Base-by-base conservation (phyloP, 2,797 vertebrate species). In the Buceros bicornis region DNA sequence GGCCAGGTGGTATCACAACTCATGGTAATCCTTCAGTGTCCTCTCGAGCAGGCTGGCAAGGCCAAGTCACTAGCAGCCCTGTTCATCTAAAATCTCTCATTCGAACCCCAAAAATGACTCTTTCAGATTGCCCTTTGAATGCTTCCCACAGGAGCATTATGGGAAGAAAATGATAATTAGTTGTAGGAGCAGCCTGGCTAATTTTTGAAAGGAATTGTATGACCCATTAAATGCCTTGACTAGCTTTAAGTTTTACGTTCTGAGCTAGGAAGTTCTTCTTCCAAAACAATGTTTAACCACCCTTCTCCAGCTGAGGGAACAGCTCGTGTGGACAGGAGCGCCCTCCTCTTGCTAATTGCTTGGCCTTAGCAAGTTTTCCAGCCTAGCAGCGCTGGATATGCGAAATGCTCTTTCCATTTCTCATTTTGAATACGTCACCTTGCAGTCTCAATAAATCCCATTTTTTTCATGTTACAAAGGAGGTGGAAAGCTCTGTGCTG, bases 41-140 rank as follows among this genome's bases (percentile, higher is more conserved):
- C 60, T 13, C 37, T 29, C 42, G n/a, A 21, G 33, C 60, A 37
- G 56, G 20, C 33, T 70, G 67, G 35, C 79, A 83, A 62, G 11
- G 71, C 43, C 20, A 60, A 48, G 33, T 20, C 61, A 7, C 31
- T 11, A 58, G 67, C 85, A 83, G 56, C 66, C 58, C 40, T 66
- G 43, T 7, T 93, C 43, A 26, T 50, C 88, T 82, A 40, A 47
- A 91, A 82, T 33, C n/a, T 80, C 58, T 58, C 67, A 47, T n/a
- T 57, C 89, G 67, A 85, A 60, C 13, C 29, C 71, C 69, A 14
- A 20, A 56, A 84, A 35, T 71, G 35, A 37, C 33, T 66, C 18
- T 18, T 78, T 73, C 53, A 67, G 50, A 48, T 14, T 42, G 20
- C 60, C n/a, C 72, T 87, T 5, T 66, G 85, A 88, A 70, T 25